These are phyloP conservation scores for Lacanobia oleracea DNA, from an alignment of 2,888 invertebrate species.

Conservation along the genomic window DNA sequence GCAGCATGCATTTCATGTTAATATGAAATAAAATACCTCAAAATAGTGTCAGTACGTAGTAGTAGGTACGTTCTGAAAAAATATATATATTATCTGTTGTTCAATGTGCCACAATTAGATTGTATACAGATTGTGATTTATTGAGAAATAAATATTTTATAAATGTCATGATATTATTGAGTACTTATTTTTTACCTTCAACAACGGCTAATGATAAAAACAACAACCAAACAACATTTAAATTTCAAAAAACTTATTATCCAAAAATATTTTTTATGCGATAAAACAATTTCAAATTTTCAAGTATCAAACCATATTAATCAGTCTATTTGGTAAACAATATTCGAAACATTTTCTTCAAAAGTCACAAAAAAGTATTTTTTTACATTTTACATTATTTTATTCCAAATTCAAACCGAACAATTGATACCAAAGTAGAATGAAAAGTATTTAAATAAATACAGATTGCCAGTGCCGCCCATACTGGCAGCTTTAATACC, in stretches of 20 bases:
- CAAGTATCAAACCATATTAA: constrained; percentile 21
- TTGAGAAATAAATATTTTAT: constrained; percentile 89
- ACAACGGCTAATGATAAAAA: neutral
- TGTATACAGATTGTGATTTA: constrained; percentile 87
- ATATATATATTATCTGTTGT: constrained; percentile 85
- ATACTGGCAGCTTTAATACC: constrained; percentile 39
- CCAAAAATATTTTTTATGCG: no score
- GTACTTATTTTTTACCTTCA: constrained; percentile 22
- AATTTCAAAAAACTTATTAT: no score
- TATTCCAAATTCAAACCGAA: constrained; percentile 6
- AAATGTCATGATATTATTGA: constrained; percentile 78
- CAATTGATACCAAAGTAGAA: constrained; percentile 7
- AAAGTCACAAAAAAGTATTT: neutral
- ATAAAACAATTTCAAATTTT: neutral
- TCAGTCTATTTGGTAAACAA: neutral
- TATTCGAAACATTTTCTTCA: neutral
- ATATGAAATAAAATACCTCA: constrained; percentile 80
- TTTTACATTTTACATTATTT: neutral
- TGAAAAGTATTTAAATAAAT: constrained; percentile 29
- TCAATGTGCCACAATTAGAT: constrained; percentile 88
- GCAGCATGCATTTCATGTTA: constrained; percentile 59
- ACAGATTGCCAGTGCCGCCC: constrained; percentile 18
- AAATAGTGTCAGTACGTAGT: constrained; percentile 72
- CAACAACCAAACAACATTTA: no score
- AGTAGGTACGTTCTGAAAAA: constrained; percentile 67